phyloP scores from a whole-genome alignment of 2,113 vertebrate species.

The Neogobius melanostomus region DNA sequence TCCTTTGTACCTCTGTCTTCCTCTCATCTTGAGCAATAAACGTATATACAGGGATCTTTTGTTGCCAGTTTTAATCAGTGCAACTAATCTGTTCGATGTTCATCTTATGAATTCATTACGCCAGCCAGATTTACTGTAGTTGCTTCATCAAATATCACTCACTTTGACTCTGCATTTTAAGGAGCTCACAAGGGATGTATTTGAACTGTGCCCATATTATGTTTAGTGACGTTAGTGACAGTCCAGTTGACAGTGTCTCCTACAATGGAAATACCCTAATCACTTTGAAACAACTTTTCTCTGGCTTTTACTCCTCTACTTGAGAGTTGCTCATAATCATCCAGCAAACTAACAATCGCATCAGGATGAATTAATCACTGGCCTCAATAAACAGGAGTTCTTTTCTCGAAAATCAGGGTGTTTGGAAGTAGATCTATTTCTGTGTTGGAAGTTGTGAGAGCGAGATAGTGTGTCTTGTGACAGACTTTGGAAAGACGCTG shows the following conservation, averaged over 20 bases:
- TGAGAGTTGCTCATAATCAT: no score
- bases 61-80: no score
- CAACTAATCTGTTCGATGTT: background rate
- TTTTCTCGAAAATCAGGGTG: background rate
- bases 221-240: background rate
- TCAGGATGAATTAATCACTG: background rate
- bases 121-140: background rate
- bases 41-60: background rate
- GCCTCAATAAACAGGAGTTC: background rate
- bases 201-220: no score
- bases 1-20: background rate
- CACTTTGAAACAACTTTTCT: no score
- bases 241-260: no score
- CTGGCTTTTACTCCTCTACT: no score
- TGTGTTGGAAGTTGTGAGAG: conserved; percentile 40
- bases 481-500: conserved; percentile 33
- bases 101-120: background rate
- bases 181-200: no score
- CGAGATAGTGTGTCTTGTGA: conserved; percentile 42
- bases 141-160: background rate
- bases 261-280: no score
- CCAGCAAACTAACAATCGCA: no score
- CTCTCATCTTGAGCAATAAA: background rate
- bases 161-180: background rate
- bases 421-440: background rate